Base-by-base conservation (phyloP, 1,140 invertebrate species). In the Lucilia sericata region DNA sequence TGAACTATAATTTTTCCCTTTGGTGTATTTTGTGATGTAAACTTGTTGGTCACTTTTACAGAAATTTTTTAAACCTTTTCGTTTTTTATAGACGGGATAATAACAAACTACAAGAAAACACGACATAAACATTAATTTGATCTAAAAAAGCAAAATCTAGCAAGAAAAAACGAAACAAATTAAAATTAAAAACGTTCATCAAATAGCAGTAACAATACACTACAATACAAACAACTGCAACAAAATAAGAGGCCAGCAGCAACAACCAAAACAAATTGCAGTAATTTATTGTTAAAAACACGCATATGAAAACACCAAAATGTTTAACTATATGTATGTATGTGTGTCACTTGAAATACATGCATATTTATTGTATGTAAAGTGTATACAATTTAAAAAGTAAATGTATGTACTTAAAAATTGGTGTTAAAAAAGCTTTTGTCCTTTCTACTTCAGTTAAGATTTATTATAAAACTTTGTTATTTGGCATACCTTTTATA, bases 61-160 rank as follows among this genome's bases (percentile, higher is more conserved):
- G n/a, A 25, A 25, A 25, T 70, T 25, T 21, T 8, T 70, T 8
- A 70, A 42, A 42, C 10, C 19, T 70, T 55, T 70, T 70, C 10
- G 19, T 9, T 42, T n/a, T 17, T 42, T 36, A 21, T 49, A 49
- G 42, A 13, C n/a, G 34, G 76, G 42, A 49, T 80, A 80, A 80
- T 80, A 80, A 80, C 47, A 80, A 49, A 49, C 76, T 51, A 25
- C 76, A 65, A 65, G 65, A 82, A 82, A 80, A 80, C 76, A 80
- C 76, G 76, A 51, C 42, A 80, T 80, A 80, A 80, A 80, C 76
- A 80, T 80, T 80, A 80, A 80, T 80, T 80, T 80, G 76, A n/a
- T 21, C 25, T 30, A 8, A 42, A 76, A 42, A n/a, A 42, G 14
- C 7, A 55, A 14, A 21, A 30, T 30, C 25, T 30, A 70, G 65